Conservation (phyloP, 2,888 invertebrate genomes). For the Amiota mariae region DNA sequence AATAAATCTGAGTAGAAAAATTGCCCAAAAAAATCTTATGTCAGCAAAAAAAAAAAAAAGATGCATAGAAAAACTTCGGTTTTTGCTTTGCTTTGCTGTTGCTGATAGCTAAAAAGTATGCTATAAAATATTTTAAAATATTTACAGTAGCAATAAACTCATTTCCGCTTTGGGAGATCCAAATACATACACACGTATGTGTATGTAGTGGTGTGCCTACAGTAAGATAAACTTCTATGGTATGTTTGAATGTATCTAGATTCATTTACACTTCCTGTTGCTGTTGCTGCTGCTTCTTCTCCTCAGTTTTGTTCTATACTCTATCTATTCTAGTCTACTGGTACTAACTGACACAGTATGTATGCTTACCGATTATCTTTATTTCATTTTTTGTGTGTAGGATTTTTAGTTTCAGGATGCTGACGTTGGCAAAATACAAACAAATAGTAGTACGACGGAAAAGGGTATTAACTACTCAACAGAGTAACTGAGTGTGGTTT, state of each 20-base stretch:
- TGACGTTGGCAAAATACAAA: neutral
- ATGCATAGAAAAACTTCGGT: neutral
- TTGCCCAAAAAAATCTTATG: neutral
- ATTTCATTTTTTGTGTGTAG: conserved; percentile 8
- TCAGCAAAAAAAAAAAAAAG: neutral
- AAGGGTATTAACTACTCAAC: conserved; percentile 22
- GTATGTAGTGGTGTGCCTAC: no score
- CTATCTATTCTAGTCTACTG: neutral
- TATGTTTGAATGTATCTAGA: conserved; percentile 35
- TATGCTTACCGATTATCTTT: neutral
- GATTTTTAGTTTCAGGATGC: conserved; percentile 13
- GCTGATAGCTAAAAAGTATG: neutral
- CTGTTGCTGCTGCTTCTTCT: neutral
- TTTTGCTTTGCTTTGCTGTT: neutral
- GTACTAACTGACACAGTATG: neutral
- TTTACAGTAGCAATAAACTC: conserved; percentile 57
- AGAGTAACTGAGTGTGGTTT: neutral
- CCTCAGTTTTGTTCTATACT: no score
- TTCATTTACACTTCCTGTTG: conserved; percentile 26
- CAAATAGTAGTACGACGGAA: neutral
- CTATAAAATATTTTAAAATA: conserved; percentile 40
- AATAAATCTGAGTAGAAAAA: neutral
- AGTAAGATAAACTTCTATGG: conserved; percentile 6
- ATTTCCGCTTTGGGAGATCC: conserved; percentile 42
- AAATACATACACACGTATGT: neutral